phyloP scores from a whole-genome alignment of 2,888 invertebrate species.

The Metallyticus violacea region DNA sequence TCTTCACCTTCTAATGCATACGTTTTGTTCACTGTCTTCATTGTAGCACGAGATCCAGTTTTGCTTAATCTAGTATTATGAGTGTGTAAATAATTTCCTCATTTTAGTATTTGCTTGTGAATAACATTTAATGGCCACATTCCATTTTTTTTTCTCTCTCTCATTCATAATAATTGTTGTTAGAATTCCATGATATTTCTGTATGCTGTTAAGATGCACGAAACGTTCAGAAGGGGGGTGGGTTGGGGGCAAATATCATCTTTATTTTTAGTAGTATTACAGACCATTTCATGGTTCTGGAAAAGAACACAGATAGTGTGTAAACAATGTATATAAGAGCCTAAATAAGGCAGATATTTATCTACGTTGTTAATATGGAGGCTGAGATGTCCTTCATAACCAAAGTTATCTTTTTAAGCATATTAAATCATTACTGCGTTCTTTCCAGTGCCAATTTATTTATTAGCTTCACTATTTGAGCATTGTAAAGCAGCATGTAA shows the following conservation, averaged over 20 bases:
- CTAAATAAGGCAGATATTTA: slow-evolving; percentile 20
- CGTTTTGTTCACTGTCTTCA: slow-evolving; percentile 16
- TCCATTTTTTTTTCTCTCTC: slow-evolving; percentile 33
- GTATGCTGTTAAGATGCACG: slow-evolving; percentile 85
- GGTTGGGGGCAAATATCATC: slow-evolving; percentile 44
- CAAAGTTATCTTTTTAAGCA: slow-evolving; percentile 8
- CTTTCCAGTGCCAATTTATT: slow-evolving; percentile 31
- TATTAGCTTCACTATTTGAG: slow-evolving; percentile 22
- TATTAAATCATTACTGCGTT: slow-evolving; percentile 25
- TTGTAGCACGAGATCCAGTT: slow-evolving; percentile 16
- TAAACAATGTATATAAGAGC: slow-evolving; percentile 25
- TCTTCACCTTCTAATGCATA: slow-evolving; percentile 18
- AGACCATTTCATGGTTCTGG: slow-evolving; percentile 25
- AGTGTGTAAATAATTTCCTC: slow-evolving; percentile 36
- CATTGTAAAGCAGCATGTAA: slow-evolving; percentile 6
- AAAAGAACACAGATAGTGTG: slow-evolving; percentile 30
- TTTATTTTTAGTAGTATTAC: slow-evolving; percentile 43
- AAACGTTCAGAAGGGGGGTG: slow-evolving; percentile 79
- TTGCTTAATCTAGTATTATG: slow-evolving; percentile 31
- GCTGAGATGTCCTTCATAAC: slow-evolving; percentile 3
- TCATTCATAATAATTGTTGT: slow-evolving; percentile 29
- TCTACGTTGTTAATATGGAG: slow-evolving; percentile 22
- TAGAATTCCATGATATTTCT: slow-evolving; percentile 46
- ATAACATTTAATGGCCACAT: slow-evolving; percentile 33
- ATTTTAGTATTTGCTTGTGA: slow-evolving; percentile 28